Percentiles rank a stretch among this genome's conserved stretches.
phyloP scores from a whole-genome alignment of 2,113 vertebrate species.

The Microcebus lehilahytsara region DNA sequence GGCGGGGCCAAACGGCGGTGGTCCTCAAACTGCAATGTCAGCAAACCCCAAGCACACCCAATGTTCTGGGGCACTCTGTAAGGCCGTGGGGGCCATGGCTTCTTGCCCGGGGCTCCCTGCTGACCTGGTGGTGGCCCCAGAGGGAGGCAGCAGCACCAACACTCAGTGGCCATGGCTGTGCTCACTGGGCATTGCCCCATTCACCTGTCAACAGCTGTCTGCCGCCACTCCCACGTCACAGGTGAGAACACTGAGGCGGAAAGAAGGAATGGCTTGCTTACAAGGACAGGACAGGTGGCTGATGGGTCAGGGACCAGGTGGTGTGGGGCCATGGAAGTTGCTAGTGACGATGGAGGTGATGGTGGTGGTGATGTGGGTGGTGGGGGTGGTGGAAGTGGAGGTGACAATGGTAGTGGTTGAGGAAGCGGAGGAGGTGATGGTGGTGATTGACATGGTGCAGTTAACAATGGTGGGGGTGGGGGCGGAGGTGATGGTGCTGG shows the following conservation, averaged over 20 bases:
- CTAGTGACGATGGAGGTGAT: too few species aligned
- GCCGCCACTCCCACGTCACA: rapidly evolving
- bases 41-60: rapidly evolving
- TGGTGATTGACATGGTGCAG: too few species aligned
- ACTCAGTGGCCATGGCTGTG: neutral
- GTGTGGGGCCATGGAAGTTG: neutral
- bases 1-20: neutral
- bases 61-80: rapidly evolving
- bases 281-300: rapidly evolving
- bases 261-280: too few species aligned
- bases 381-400: too few species aligned
- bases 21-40: rapidly evolving
- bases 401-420: too few species aligned
- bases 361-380: neutral
- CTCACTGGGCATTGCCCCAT: rapidly evolving
- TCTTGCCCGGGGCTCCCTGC: neutral
- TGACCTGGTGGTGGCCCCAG: neutral
- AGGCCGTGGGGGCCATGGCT: neutral
- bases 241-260: rapidly evolving
- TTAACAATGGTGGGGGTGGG: too few species aligned
- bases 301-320: neutral
- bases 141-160: neutral
- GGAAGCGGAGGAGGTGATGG: too few species aligned
- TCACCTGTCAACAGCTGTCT: neutral
- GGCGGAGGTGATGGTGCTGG: too few species aligned